phyloP scores from a whole-genome alignment of 2,888 invertebrate species.

The Pristionchus exspectatus region DNA sequence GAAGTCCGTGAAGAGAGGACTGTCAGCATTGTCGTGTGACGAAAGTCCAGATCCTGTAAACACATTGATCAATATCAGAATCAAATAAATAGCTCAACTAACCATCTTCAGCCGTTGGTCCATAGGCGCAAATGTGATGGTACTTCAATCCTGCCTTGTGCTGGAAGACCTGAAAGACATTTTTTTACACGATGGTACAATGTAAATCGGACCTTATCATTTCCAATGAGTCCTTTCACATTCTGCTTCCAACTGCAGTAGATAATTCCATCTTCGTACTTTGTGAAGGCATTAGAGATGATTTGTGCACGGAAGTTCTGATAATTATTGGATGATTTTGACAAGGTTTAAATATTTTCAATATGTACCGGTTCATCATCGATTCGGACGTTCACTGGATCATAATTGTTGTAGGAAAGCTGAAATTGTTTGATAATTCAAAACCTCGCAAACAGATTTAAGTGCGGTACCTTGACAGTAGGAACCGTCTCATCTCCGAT shows the following conservation, averaged over 20 bases:
- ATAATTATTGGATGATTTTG: not conserved
- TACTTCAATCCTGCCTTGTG: not conserved
- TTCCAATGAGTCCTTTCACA: not conserved
- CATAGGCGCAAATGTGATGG: conserved; percentile 40
- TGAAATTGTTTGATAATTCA: not conserved
- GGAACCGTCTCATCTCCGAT: conserved; percentile 57
- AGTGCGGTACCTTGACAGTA: not conserved
- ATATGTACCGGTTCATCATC: not conserved
- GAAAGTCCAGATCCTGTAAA: not conserved
- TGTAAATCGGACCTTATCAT: not conserved
- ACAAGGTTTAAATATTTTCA: not conserved
- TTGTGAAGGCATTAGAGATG: not conserved
- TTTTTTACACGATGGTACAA: not conserved
- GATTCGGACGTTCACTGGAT: not conserved
- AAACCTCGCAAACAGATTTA: not conserved
- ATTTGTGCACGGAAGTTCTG: conserved; percentile 21
- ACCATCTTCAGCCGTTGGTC: conserved; percentile 12
- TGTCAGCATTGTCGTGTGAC: not conserved
- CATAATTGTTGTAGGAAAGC: conserved; percentile 36
- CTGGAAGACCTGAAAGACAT: conserved; percentile 17
- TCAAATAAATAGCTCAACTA: not conserved
- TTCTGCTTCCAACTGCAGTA: conserved; percentile 51
- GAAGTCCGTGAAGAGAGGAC: not conserved
- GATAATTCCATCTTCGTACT: conserved; percentile 52
- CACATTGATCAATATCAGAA: too few species aligned